Evolutionary conservation across 2,797 vertebrate genomes (phyloP).

Genomic region (Halcyon leucocephala): DNA sequence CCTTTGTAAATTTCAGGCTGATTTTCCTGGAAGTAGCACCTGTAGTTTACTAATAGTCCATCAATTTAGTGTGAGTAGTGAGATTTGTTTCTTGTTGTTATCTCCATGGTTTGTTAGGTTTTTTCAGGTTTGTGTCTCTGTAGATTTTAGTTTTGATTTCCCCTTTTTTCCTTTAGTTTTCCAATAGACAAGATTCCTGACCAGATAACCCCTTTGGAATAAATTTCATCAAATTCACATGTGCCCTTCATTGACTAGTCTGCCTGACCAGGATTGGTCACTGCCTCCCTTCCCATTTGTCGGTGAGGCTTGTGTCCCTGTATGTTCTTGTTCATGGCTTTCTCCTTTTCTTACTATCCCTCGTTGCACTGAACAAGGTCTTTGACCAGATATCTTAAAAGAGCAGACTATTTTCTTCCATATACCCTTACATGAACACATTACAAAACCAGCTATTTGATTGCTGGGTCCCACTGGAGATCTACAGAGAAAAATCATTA

Average conservation of each 20-base stretch:
- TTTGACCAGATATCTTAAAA: not conserved
- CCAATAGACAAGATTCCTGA: not conserved
- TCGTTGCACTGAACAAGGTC: too few species aligned
- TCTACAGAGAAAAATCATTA: not conserved
- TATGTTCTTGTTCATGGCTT: not conserved
- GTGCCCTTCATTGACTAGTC: not conserved
- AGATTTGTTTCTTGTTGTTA: not conserved
- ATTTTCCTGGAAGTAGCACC: not conserved
- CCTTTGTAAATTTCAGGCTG: not conserved
- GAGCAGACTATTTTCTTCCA: not conserved
- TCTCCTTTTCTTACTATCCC: not conserved
- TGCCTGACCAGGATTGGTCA: not conserved
- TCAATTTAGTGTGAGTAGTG: not conserved
- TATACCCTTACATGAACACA: not conserved
- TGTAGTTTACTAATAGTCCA: not conserved
- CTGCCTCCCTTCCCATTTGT: not conserved
- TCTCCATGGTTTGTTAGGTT: not conserved
- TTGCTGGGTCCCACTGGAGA: not conserved
- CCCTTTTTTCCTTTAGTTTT: not conserved
- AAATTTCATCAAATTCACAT: not conserved
- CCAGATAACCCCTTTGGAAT: not conserved
- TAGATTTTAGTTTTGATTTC: not conserved
- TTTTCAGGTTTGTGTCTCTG: not conserved
- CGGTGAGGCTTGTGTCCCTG: not conserved
- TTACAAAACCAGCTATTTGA: not conserved